Evolutionary conservation across 2,888 invertebrate genomes (phyloP).

Genomic region (Scaptomyza cyrtandrae): DNA sequence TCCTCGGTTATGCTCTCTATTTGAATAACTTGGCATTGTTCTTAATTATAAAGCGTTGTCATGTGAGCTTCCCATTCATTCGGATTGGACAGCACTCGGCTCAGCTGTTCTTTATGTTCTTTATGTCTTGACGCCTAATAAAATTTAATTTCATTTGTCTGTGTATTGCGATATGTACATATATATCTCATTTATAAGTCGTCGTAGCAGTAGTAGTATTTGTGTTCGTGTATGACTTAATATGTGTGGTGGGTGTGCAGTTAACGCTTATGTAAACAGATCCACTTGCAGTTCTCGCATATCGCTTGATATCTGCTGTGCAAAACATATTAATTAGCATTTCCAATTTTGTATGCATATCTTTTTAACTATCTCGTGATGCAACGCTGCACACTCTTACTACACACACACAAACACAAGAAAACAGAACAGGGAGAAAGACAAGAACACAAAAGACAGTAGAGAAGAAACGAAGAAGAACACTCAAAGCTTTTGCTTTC

Average conservation of each 20-base stretch:
- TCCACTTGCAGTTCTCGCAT: constrained; percentile 53
- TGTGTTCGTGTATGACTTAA: constrained; percentile 15
- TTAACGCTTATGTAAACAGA: constrained; percentile 77
- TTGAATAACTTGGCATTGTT: constrained; percentile 75
- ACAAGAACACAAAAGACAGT: constrained; percentile 2
- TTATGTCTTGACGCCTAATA: constrained; percentile 81
- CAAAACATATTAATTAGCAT: constrained; percentile 82
- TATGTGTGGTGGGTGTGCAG: constrained; percentile 66
- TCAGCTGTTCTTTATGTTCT: constrained; percentile 79
- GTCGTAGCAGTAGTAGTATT: background rate
- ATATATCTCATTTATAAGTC: constrained; percentile 2
- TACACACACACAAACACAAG: background rate
- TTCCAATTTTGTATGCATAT: constrained; percentile 79
- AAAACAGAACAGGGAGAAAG: background rate
- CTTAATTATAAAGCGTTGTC: constrained; percentile 80
- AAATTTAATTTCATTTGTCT: constrained; percentile 79
- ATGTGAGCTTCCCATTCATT: constrained; percentile 79
- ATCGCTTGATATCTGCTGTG: constrained; percentile 70
- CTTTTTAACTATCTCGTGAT: constrained; percentile 75
- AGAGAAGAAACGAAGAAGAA: constrained; percentile 7
- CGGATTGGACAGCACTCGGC: constrained; percentile 36
- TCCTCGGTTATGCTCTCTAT: constrained; percentile 14
- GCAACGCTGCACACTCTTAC: constrained; percentile 72
- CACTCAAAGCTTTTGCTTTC: constrained; percentile 27
- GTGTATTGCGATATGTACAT: constrained; percentile 31